Percentiles rank a stretch among this genome's conserved stretches.
Evolutionary conservation across 2,797 vertebrate species (phyloP).

Genomic region (Bothrops alternatus): DNA sequence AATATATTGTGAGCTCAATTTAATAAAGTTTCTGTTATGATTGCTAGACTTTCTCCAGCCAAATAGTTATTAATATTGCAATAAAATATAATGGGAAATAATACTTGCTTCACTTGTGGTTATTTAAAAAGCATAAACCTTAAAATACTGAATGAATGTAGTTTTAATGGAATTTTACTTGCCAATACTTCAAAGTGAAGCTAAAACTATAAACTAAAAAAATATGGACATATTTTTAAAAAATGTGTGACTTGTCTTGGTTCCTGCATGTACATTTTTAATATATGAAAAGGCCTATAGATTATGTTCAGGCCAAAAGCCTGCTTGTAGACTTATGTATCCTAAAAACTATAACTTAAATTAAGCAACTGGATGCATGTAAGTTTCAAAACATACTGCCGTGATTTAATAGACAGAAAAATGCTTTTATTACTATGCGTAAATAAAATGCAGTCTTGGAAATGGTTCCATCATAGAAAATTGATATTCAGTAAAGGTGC

Average conservation of each 20-base stretch:
- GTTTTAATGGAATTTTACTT: conserved; percentile 44
- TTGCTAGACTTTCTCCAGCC: conserved; percentile 46
- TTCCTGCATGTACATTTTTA: conserved; percentile 26
- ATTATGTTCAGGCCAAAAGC: conserved; percentile 3
- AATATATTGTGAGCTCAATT: conserved; percentile 34
- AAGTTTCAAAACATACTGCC: not conserved
- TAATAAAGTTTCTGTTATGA: conserved; percentile 55
- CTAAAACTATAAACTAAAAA: conserved; percentile 30
- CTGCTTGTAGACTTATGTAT: conserved; percentile 21
- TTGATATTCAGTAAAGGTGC: not conserved
- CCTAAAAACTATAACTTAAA: conserved; percentile 10
- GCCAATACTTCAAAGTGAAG: conserved; percentile 34
- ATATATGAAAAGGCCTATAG: conserved; percentile 11
- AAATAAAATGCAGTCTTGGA: conserved; percentile 20
- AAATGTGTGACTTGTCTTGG: conserved; percentile 38
- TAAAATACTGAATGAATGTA: conserved; percentile 36
- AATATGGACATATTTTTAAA: conserved; percentile 43
- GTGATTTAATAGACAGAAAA: not conserved
- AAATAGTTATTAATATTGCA: conserved; percentile 36
- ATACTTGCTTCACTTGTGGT: not conserved
- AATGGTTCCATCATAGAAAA: conserved; percentile 4
- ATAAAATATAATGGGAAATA: conserved; percentile 30
- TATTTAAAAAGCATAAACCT: conserved; percentile 21
- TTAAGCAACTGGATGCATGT: conserved; percentile 1
- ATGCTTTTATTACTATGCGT: conserved; percentile 12